These are phyloP conservation scores for Euglossa dilemma DNA, from an alignment of 1,140 invertebrate genomes.

Conservation along the genomic window DNA sequence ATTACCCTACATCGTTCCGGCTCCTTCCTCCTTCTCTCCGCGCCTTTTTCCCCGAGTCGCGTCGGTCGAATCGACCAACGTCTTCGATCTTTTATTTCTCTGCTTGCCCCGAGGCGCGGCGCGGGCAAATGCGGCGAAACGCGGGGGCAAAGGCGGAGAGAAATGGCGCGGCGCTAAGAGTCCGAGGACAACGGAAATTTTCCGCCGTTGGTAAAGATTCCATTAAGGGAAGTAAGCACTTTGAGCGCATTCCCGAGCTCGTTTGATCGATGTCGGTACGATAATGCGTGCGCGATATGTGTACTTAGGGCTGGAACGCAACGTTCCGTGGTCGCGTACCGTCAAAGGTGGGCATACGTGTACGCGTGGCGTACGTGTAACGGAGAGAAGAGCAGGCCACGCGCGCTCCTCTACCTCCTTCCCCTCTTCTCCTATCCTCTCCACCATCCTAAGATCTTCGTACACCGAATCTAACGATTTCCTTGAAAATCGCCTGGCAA, in stretches of 20 bases:
- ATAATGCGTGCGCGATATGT: slow-evolving; percentile 4
- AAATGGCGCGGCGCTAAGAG: too few relatives aligned
- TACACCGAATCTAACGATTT: slow-evolving; percentile 44
- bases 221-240: slow-evolving; percentile 4
- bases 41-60: too few relatives aligned
- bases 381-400: not conserved
- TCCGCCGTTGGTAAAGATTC: slow-evolving; percentile 12
- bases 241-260: slow-evolving; percentile 6
- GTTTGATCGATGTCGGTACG: slow-evolving; percentile 11
- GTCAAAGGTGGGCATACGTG: slow-evolving; percentile 4
- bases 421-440: too few relatives aligned
- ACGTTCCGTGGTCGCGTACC: slow-evolving; percentile 10
- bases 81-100: too few relatives aligned
- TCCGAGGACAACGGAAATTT: not conserved
- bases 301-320: slow-evolving; percentile 24
- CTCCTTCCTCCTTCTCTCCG: too few relatives aligned
- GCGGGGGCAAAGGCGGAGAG: too few relatives aligned
- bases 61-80: too few relatives aligned
- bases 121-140: too few relatives aligned
- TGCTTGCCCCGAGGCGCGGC: too few relatives aligned
- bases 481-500: slow-evolving; percentile 35
- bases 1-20: not conserved
- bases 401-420: not conserved
- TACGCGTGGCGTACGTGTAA: too few relatives aligned
- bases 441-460: slow-evolving; percentile 24